phyloP scores from a whole-genome alignment of 2,888 invertebrate species.

The Athrips mouffetella region DNA sequence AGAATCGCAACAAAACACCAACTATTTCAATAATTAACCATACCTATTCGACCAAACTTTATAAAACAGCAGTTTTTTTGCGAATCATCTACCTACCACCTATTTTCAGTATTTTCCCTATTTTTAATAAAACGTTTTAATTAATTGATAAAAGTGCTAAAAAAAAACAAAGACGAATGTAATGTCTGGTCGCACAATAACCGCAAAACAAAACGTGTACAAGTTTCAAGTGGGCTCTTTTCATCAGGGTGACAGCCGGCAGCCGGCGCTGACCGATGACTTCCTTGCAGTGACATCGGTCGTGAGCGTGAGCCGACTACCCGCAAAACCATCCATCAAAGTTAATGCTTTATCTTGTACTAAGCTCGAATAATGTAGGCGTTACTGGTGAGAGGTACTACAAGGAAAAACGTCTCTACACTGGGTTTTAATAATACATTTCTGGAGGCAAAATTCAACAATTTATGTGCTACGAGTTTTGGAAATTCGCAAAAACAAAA shows the following conservation, averaged over 20 bases:
- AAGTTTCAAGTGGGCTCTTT: conserved; percentile 35
- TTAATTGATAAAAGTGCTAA: conserved; percentile 18
- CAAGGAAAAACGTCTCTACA: background rate
- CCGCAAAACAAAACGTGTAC: no score
- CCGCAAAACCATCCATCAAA: background rate
- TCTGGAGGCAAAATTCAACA: no score
- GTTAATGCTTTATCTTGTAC: background rate
- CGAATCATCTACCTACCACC: background rate
- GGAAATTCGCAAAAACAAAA: no score
- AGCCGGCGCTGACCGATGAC: background rate
- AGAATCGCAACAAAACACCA: no score
- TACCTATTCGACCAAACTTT: no score
- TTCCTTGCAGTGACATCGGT: conserved; percentile 7
- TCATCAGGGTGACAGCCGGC: background rate
- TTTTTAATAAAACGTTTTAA: background rate
- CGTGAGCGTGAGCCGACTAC: background rate
- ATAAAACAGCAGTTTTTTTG: no score
- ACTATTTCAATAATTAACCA: no score
- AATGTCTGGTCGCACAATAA: no score
- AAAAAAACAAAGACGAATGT: no score
- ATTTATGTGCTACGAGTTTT: no score
- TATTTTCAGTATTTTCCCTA: background rate
- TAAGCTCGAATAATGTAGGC: background rate
- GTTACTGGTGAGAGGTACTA: no score
- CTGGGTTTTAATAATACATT: no score